These are phyloP conservation scores for Acanthisitta chloris DNA, from an alignment of 2,113 vertebrate species.

Conservation along the genomic window DNA sequence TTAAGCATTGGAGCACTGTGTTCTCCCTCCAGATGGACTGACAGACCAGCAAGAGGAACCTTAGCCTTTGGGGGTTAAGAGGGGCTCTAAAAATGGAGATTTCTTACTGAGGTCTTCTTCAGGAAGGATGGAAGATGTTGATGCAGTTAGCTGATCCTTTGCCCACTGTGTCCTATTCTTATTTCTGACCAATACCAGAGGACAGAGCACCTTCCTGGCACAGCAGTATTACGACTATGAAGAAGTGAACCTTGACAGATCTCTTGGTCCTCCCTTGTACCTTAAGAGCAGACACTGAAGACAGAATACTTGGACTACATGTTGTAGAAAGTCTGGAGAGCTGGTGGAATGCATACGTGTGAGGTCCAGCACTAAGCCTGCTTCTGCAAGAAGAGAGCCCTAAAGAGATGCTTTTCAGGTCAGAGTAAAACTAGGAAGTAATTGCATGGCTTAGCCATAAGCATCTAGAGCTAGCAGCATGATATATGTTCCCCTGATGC, in stretches of 20 bases:
- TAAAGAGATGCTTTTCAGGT: not conserved
- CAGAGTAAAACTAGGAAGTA: not conserved
- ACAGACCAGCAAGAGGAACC: not conserved
- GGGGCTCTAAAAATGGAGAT: not conserved
- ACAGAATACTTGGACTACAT: fast-evolving
- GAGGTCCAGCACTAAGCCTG: not conserved
- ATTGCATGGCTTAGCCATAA: not conserved
- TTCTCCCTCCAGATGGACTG: not conserved
- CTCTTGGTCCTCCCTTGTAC: not conserved
- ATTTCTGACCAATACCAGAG: not conserved
- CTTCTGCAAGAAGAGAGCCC: not conserved
- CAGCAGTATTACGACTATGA: not conserved
- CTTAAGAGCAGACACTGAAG: not conserved
- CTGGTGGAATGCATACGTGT: fast-evolving
- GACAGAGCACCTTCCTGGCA: not conserved
- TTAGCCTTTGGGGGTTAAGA: not conserved
- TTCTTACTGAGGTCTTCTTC: not conserved
- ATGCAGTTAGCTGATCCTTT: not conserved
- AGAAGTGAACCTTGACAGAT: not conserved
- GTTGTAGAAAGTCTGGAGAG: not conserved
- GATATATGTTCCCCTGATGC: not conserved
- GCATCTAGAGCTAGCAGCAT: not conserved
- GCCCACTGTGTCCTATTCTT: not conserved
- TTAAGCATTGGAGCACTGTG: not conserved
- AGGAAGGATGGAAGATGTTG: not conserved